Conservation (phyloP, 92 coral and sea anemone genomes). For the Diadumene lineata region DNA sequence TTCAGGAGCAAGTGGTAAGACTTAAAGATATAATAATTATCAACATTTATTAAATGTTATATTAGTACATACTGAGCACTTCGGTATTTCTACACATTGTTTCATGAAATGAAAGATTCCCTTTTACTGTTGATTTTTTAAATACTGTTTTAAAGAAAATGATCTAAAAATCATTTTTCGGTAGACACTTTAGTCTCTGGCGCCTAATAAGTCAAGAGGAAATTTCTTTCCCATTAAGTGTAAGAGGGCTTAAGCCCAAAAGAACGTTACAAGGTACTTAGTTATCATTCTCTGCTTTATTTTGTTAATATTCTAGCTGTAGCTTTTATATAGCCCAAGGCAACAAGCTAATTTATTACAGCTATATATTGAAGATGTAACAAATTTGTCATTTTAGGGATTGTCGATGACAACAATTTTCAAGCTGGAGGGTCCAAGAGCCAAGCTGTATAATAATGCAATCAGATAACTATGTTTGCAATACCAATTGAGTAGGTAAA, state of each 20-base stretch:
- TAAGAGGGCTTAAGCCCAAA: neutral
- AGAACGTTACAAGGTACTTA: conserved; percentile 1
- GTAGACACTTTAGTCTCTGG: conserved; percentile 15
- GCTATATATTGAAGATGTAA: no score
- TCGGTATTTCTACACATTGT: neutral
- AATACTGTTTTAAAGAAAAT: neutral
- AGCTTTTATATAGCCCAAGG: no score
- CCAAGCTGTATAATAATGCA: no score
- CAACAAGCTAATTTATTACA: no score
- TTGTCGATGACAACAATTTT: no score
- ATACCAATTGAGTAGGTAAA: no score
- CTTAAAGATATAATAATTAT: no score
- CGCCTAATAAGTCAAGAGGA: conserved; percentile 15
- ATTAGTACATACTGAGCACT: neutral
- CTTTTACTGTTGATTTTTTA: neutral
- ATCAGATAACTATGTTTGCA: no score
- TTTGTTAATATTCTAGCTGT: no score
- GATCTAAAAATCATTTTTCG: neutral
- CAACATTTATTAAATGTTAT: conserved; percentile 3
- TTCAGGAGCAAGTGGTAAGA: conserved; percentile 26
- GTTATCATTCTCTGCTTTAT: neutral
- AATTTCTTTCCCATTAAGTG: neutral
- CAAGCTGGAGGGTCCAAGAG: no score
- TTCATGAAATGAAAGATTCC: neutral
- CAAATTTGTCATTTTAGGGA: no score